Base-by-base conservation (phyloP, 1,140 invertebrate species). In the Aphelinus certus region DNA sequence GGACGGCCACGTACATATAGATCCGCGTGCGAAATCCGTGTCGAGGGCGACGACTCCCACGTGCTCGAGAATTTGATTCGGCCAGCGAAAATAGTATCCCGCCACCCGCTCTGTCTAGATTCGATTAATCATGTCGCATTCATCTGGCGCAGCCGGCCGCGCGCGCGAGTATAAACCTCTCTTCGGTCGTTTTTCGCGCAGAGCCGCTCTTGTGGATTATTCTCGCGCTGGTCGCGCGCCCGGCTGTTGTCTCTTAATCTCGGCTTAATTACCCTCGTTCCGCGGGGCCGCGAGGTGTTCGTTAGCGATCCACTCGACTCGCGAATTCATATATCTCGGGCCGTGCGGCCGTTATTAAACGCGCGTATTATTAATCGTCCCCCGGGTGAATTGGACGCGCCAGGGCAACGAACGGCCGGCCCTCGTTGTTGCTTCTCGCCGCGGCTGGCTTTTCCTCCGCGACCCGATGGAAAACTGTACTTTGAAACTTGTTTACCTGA, bases 21-120 rank as follows among this genome's bases (percentile, higher is more conserved):
- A 26, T 26, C 26, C 26, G 26, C 26, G 26, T 26, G 26, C 26
- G 51, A 56, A 71, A 75, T 69, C 26, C 73, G 61, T 69, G 66
- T 75, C 66, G 73, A 69, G 66, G 73, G 73, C 60, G 73, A 69
- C 73, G 73, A 70, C 73, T 69, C 60, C 64, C 72, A 63, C 65
- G 51, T 63, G 43, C n/a, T 9, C 10, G 64, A 68, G 62, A 62
- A 56, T 74, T 74, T 74, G 72, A 74, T 74, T 68, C 49, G 64
- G n/a, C 53, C 69, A 43, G 4, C n/a, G 51, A 53, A 53, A 53
- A 53, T 53, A 6, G 4, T 53, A 53, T 53, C 51, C 51, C 51
- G 4, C 9, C 51, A 45, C 10, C 55, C 42, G 26, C 49, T 47
- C 48, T 58, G 73, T 57, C 73, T 75, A 69, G 61, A 74, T 75